phyloP scores from a whole-genome alignment of 2,113 vertebrate genomes.

The Ovibos moschatus region DNA sequence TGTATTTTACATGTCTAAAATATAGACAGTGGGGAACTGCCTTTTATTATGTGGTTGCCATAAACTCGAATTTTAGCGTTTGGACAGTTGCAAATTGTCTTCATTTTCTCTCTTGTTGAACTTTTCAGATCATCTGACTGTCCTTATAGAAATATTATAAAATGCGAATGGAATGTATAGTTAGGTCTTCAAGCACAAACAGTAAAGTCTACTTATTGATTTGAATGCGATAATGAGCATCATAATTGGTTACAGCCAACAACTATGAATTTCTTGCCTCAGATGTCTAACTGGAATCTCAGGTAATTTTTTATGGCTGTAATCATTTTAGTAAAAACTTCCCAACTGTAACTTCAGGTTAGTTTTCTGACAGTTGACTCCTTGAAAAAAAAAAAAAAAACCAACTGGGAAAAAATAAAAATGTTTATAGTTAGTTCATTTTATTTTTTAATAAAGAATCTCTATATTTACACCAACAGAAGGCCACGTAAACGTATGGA shows the following conservation, averaged over 20 bases:
- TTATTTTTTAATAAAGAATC: not conserved
- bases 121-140: conserved; percentile 38
- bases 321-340: not conserved
- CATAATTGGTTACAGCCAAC: not conserved
- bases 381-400: not conserved
- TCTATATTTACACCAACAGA: not conserved
- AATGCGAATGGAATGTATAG: conserved; percentile 42
- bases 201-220: conserved; percentile 26
- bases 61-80: conserved; percentile 45
- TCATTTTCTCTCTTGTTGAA: conserved; percentile 61
- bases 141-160: conserved; percentile 49
- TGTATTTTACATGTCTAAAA: not conserved
- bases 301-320: not conserved
- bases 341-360: not conserved
- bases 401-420: not conserved
- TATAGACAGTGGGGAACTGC: conserved; percentile 14
- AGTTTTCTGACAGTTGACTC: not conserved
- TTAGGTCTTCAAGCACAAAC: conserved; percentile 43
- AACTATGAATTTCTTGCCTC: not conserved
- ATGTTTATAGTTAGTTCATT: not conserved
- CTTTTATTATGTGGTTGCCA: conserved; percentile 44
- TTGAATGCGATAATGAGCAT: conserved; percentile 38
- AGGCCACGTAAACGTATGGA: not conserved
- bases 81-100: conserved; percentile 29
- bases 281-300: not conserved